Evolutionary conservation across 1,140 invertebrate species (phyloP).

Genomic region (Lepidurus apus): DNA sequence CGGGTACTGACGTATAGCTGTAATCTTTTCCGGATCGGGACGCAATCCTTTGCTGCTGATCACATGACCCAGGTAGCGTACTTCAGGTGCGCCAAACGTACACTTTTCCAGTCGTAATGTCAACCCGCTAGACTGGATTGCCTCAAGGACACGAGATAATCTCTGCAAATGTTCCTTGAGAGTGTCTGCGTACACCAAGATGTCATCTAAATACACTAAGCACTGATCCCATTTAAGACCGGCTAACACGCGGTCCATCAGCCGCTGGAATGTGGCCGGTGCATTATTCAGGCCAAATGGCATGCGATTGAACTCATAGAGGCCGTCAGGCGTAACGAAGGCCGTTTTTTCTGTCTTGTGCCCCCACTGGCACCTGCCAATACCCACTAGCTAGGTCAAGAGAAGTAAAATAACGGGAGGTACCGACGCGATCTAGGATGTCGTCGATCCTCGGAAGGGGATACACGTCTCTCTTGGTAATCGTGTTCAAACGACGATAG

Average conservation of each 20-base stretch:
- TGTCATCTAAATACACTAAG: background rate
- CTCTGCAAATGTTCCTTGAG: too few relatives aligned
- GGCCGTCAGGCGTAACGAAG: conserved; percentile 41
- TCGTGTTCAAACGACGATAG: conserved; percentile 46
- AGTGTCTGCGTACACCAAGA: too few relatives aligned
- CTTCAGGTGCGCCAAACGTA: conserved; percentile 36
- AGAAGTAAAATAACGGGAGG: conserved; percentile 44
- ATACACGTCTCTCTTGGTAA: conserved; percentile 43
- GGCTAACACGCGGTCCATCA: background rate
- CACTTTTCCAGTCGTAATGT: conserved; percentile 41
- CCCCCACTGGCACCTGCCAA: conserved; percentile 45
- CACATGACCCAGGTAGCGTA: conserved; percentile 42
- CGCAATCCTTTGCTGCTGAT: conserved; percentile 42
- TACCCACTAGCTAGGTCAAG: conserved; percentile 50
- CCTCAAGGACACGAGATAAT: conserved; percentile 38
- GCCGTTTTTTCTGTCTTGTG: conserved; percentile 45
- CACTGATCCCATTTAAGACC: background rate
- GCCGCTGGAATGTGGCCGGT: conserved; percentile 37
- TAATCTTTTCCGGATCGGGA: conserved; percentile 46
- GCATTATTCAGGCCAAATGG: conserved; percentile 49
- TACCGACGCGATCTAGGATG: conserved; percentile 43
- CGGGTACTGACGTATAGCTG: conserved; percentile 44
- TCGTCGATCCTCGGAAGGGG: conserved; percentile 49
- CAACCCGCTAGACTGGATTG: conserved; percentile 38
- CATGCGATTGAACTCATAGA: conserved; percentile 44